Percentiles rank a stretch among this genome's conserved stretches.
Evolutionary conservation across 2,113 vertebrate genomes (phyloP).

Genomic region (Theristicus caerulescens): DNA sequence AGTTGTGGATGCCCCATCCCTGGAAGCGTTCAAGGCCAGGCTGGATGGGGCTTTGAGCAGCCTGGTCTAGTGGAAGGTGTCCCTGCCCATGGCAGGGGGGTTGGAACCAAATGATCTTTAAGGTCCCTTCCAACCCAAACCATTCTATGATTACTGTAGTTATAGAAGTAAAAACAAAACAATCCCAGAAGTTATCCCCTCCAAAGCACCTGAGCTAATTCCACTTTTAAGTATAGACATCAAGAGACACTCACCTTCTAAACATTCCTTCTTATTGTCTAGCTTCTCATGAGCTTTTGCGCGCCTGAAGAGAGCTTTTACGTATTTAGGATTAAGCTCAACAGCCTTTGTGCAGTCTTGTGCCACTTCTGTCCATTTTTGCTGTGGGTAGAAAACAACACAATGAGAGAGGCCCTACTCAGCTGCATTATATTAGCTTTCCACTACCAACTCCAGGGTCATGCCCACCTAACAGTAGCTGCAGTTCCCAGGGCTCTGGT

Average conservation of each 20-base stretch:
- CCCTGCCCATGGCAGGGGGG: too few relatives aligned
- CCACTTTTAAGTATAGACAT: neutral
- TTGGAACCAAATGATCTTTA: too few relatives aligned
- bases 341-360: constrained; percentile 94
- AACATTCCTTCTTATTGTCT: constrained; percentile 96
- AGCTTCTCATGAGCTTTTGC: constrained; percentile 95
- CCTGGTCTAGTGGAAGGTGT: too few relatives aligned
- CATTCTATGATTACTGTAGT: neutral
- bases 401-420: neutral
- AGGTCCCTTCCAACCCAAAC: too few relatives aligned
- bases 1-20: too few relatives aligned
- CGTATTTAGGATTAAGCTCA: constrained; percentile 92
- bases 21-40: too few relatives aligned
- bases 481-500: neutral
- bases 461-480: neutral
- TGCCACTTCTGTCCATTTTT: constrained; percentile 95
- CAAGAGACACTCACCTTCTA: constrained; percentile 86
- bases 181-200: neutral
- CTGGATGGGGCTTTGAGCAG: too few relatives aligned
- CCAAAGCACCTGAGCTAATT: neutral
- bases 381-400: constrained; percentile 73
- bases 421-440: neutral
- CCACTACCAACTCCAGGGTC: neutral
- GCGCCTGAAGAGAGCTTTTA: constrained; percentile 96
- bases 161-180: neutral